These are phyloP conservation scores for Sericinus montela DNA, from an alignment of 2,888 invertebrate genomes.

Conservation along the genomic window DNA sequence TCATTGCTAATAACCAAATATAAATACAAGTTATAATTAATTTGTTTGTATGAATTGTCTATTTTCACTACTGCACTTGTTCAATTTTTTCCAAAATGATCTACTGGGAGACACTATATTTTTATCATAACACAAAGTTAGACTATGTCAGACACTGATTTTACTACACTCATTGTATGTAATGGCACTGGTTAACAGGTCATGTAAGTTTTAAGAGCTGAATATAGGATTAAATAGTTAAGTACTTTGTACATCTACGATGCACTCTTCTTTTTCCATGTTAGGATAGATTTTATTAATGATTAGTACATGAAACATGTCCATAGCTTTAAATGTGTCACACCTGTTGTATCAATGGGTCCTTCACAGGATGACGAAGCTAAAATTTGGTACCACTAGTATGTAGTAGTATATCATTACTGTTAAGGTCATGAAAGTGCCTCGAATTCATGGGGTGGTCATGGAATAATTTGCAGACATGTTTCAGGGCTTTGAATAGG, in stretches of 20 bases:
- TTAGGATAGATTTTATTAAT: constrained; percentile 68
- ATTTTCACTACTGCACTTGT: constrained; percentile 69
- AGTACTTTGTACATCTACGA: constrained; percentile 68
- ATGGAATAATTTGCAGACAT: constrained; percentile 51
- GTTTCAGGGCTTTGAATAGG: constrained; percentile 23
- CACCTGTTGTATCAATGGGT: constrained; percentile 76
- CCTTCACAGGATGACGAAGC: constrained; percentile 61
- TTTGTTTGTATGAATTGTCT: constrained; percentile 54
- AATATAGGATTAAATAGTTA: constrained; percentile 59
- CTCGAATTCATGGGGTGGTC: constrained; percentile 70
- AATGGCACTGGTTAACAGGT: constrained; percentile 68
- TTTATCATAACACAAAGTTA: constrained; percentile 65
- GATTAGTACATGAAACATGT: constrained; percentile 73
- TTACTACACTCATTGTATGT: constrained; percentile 71
- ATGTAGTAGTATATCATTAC: constrained; percentile 75
- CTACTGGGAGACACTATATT: constrained; percentile 60
- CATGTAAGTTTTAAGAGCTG: constrained; percentile 62
- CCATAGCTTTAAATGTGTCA: constrained; percentile 78
- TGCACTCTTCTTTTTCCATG: constrained; percentile 72
- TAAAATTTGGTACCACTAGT: constrained; percentile 69
- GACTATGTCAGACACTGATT: constrained; percentile 64
- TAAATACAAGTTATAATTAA: constrained; percentile 38
- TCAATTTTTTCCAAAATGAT: constrained; percentile 52
- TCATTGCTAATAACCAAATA: constrained; percentile 29
- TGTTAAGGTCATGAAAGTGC: constrained; percentile 76